phyloP scores from a whole-genome alignment of 1,140 invertebrate species.

The Halyomorpha halys region DNA sequence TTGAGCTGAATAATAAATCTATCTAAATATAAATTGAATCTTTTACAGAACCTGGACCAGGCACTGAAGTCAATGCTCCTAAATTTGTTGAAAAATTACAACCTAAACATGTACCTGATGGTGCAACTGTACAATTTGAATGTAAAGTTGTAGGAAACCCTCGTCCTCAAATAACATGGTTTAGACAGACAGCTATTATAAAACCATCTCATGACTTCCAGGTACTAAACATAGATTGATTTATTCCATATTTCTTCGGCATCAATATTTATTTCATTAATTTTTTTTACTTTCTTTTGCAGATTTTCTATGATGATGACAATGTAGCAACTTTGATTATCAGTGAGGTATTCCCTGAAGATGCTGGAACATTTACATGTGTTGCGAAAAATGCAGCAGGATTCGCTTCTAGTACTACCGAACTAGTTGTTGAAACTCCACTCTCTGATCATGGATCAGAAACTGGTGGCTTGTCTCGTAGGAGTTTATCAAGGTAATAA shows the following conservation, averaged over 20 bases:
- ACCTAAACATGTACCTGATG: conserved; percentile 71
- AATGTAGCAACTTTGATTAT: conserved; percentile 88
- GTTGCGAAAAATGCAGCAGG: conserved; percentile 92
- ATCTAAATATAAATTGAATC: too few relatives aligned
- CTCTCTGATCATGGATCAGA: conserved; percentile 81
- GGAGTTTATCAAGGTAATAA: conserved; percentile 58
- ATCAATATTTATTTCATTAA: neutral
- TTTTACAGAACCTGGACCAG: conserved; percentile 60
- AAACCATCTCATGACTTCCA: conserved; percentile 79
- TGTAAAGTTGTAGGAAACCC: conserved; percentile 83
- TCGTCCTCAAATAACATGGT: conserved; percentile 88
- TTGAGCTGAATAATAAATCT: too few relatives aligned
- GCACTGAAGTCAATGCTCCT: conserved; percentile 66
- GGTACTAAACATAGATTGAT: conserved; percentile 31
- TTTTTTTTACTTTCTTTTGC: conserved; percentile 29
- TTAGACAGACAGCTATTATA: conserved; percentile 82
- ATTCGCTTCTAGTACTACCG: conserved; percentile 82
- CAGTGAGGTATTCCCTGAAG: conserved; percentile 91
- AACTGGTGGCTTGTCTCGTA: conserved; percentile 62
- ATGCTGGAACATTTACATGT: conserved; percentile 91
- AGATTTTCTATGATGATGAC: conserved; percentile 87
- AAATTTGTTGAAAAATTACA: conserved; percentile 76
- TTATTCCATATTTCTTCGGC: neutral
- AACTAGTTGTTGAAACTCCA: conserved; percentile 75
- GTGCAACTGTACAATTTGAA: conserved; percentile 79